Evolutionary conservation across 2,888 invertebrate genomes (phyloP), one percentile per base, ranked within the genome.

Genomic region (Dilophus febrilis): DNA sequence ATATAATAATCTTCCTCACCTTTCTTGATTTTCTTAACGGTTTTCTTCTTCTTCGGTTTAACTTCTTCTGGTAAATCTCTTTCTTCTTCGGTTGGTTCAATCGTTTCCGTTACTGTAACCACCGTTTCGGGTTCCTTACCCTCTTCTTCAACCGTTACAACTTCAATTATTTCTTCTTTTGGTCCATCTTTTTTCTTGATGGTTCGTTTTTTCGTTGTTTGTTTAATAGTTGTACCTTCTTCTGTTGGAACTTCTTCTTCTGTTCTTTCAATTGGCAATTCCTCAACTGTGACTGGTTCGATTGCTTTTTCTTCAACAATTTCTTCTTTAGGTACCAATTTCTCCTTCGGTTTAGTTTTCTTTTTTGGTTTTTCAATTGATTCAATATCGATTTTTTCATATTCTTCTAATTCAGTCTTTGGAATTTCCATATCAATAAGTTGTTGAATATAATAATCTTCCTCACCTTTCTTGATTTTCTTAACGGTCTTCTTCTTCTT

Each of bases 361-460:
- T 33, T 22, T 14, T 33, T 17, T 14, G 17, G 22, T 22, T 22
- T 22, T 8, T 4, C 5, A 17, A 11, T 11, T 35, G 14, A 12
- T 16, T 38, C 42, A 16, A 42, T 35, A 6, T 40, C 42, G 2
- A 33, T n/a, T 33, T 40, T 30, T 16, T 44, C 42, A 33, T 26
- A 42, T n/a, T 31, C 29, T 34, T 44, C 44, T 10, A 44, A 32
- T 30, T 41, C 42, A 19, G 44, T 42, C 29, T 42, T 44, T 8
- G 57, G 51, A 42, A 57, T 52, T 45, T 61, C 62, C 48, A 58
- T 56, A 26, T 55, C 60, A 19, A 61, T 56, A 0, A 61, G 39
- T 8, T 55, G 45, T 35, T 51, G 49, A 39, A 60, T 53, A 37
- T 53, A 59, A 26, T 49, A 50, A 13, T 59, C 53, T 17, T 55